These are phyloP conservation scores for Polyommatus icarus DNA, from an alignment of 2,888 invertebrate species.

Conservation along the genomic window DNA sequence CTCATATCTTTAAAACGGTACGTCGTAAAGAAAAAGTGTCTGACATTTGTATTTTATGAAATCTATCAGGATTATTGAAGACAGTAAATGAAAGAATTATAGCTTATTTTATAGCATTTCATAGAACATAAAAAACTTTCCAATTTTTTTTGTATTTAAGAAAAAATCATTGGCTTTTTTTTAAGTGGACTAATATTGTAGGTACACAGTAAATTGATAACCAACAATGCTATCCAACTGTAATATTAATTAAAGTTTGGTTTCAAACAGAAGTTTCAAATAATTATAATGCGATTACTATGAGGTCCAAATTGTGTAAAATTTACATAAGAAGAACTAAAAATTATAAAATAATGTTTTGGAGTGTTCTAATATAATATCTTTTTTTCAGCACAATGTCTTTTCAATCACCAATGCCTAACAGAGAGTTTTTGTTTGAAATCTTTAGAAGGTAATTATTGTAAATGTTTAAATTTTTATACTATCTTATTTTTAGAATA, in stretches of 20 bases:
- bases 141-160: too few species aligned
- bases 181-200: too few species aligned
- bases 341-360: not conserved
- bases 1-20: too few species aligned
- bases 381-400: conserved; percentile 54
- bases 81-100: too few species aligned
- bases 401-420: conserved; percentile 86
- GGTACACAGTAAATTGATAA: not conserved
- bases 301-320: not conserved
- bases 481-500: too few species aligned
- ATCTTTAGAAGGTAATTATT: conserved; percentile 86
- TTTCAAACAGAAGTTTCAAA: not conserved
- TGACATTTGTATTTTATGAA: too few species aligned
- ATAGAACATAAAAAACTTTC: too few species aligned
- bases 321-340: not conserved
- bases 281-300: not conserved
- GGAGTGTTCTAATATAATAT: not conserved
- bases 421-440: conserved; percentile 88
- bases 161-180: too few species aligned
- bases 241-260: not conserved
- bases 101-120: too few species aligned
- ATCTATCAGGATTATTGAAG: too few species aligned
- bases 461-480: not conserved
- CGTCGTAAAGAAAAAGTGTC: too few species aligned
- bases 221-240: too few species aligned